Evolutionary conservation across 2,113 vertebrate species (phyloP).

Genomic region (Oreochromis niloticus): DNA sequence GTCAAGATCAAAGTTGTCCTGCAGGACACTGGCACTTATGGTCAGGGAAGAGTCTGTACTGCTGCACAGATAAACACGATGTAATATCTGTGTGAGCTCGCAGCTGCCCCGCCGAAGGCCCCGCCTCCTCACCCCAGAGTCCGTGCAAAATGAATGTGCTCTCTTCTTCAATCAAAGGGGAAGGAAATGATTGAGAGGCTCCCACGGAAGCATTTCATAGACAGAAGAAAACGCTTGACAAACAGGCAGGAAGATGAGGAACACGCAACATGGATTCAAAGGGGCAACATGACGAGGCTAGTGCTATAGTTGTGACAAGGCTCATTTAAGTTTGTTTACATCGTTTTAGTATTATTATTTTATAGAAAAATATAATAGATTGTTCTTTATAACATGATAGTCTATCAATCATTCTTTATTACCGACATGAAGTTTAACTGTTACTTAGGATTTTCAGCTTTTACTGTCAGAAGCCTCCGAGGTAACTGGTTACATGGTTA

Average conservation of each 20-base stretch:
- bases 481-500: not conserved
- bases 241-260: not conserved
- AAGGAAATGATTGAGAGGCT: slow-evolving; percentile 33
- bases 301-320: not conserved
- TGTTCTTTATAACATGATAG: not conserved
- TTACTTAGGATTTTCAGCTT: not conserved
- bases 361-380: not conserved
- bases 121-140: slow-evolving; percentile 9
- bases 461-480: not conserved
- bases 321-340: not conserved
- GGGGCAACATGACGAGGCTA: not conserved
- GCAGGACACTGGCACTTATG: slow-evolving; percentile 10
- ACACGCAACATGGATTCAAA: not conserved
- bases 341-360: not conserved
- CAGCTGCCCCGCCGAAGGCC: not conserved
- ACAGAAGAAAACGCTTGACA: not conserved
- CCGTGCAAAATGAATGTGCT: not conserved
- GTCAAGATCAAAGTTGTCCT: slow-evolving; percentile 46
- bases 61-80: slow-evolving; percentile 29
- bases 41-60: not conserved
- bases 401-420: not conserved
- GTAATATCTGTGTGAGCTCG: slow-evolving; percentile 30
- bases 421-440: not conserved
- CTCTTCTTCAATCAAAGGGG: slow-evolving; percentile 34
- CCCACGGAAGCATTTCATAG: slow-evolving; percentile 40